Percentiles rank a stretch among this genome's conserved stretches.
phyloP scores from a whole-genome alignment of 2,113 vertebrate genomes.

The Microtus montanus region DNA sequence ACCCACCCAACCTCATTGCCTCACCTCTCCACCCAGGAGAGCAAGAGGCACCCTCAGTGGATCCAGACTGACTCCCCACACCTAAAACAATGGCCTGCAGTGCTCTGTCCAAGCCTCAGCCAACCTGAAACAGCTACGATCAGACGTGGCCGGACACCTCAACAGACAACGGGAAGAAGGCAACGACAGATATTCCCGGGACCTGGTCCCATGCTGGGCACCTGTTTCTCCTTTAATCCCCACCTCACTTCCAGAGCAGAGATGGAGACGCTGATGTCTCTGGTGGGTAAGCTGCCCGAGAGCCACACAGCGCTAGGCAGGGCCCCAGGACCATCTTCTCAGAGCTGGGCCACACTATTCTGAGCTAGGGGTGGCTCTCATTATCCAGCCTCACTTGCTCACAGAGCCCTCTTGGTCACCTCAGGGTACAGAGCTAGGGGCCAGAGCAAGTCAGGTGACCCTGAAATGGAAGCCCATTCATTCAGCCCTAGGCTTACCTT shows the following conservation, averaged over 20 bases:
- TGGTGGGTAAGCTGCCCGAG: neutral
- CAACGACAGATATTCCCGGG: neutral
- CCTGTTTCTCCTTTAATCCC: neutral
- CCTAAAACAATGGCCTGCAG: neutral
- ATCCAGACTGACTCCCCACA: neutral
- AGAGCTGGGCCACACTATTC: accelerated
- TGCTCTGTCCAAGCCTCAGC: neutral
- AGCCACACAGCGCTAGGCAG: neutral
- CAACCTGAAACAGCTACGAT: neutral
- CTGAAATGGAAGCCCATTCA: neutral
- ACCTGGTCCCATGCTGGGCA: neutral
- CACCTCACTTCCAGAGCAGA: neutral
- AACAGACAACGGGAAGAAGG: neutral
- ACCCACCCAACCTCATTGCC: neutral
- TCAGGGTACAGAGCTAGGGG: accelerated
- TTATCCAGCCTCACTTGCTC: neutral
- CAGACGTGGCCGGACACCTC: neutral
- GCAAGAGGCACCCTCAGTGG: neutral
- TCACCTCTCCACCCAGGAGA: accelerated
- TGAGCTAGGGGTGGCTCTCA: neutral
- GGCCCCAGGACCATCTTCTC: neutral
- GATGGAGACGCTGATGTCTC: neutral
- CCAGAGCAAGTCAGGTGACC: neutral
- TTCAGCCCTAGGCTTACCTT: neutral
- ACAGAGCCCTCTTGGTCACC: neutral